Base-by-base conservation (phyloP, 2,113 vertebrate genomes). In the Trogon melanurus region DNA sequence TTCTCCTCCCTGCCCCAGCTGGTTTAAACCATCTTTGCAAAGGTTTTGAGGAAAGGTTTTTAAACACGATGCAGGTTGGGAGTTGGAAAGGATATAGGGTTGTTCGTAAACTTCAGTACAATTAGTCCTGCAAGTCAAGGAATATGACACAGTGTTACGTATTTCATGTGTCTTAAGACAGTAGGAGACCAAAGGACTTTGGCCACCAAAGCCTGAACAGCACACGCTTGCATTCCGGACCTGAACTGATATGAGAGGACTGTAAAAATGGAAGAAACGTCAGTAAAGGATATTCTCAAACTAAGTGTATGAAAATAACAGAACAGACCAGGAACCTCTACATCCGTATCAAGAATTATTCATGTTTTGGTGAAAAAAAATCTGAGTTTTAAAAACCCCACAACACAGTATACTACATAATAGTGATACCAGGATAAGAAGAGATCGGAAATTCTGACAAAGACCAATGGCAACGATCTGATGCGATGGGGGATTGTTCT, bases 171-270 rank as follows among this genome's bases (percentile, higher is more conserved):
- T 88, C 53, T 96, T 93, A 44, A 98, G 93, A 85, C 85, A 97
- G 85, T 32, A 89, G 36, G 96, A 84, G 76, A 97, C 95, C 53
- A 97, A 86, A 60, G 94, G 96, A 91, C 97, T 97, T 73, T 70
- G 91, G 79, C 95, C 91, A 89, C 91, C 45, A 3, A 92, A 65
- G 66, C 58, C 95, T 94, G 94, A 98, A 97, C 13, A 97, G 93
- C 54, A 96, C 44, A 34, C 13, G 50, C 10, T 78, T 58, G 76
- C 96, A 95, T 75, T 97, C 93, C 78, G 97, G 96, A 70, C 95
- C 97, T 50, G 38, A 29, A 60, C 96, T 10, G 2, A 44, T 34
- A 61, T 54, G 95, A 91, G 91, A 96, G 34, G 96, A 96, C 96
- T 97, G 56, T 41, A 82, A 96, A 83, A 91, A 45, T 21, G 64